Conservation (phyloP, 2,113 vertebrate genomes). For the Brachirus orientalis region DNA sequence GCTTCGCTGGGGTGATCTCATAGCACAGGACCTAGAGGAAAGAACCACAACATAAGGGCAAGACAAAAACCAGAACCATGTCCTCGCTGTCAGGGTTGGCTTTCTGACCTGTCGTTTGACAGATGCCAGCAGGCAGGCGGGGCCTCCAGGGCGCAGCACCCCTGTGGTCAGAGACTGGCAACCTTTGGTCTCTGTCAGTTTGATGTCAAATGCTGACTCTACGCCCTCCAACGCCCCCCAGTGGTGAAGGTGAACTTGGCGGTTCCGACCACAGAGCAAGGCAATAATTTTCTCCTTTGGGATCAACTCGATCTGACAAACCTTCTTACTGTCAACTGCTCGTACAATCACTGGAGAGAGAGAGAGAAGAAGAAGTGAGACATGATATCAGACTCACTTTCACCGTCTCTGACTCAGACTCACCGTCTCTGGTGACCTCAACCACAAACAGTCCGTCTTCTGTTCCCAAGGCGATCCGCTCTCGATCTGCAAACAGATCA, state of each 20-base stretch:
- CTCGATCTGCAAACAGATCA: conserved; percentile 84
- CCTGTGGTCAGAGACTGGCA: conserved; percentile 91
- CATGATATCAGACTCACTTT: background rate
- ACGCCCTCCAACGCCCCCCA: conserved; percentile 92
- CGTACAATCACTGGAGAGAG: conserved; percentile 90
- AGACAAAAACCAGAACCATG: background rate
- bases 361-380: background rate
- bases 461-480: conserved; percentile 91
- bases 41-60: background rate
- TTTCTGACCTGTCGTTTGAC: conserved; percentile 87
- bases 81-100: background rate
- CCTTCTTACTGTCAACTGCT: conserved; percentile 94
- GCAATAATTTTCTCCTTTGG: conserved; percentile 89
- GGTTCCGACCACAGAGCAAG: conserved; percentile 92
- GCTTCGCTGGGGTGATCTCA: conserved; percentile 89
- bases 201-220: conserved; percentile 87
- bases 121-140: conserved; percentile 89
- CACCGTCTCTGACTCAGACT: conserved; percentile 21
- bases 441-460: conserved; percentile 96
- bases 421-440: conserved; percentile 95
- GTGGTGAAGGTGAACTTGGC: conserved; percentile 90
- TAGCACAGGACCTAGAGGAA: conserved; percentile 86
- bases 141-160: conserved; percentile 80
- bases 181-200: conserved; percentile 93
- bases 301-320: conserved; percentile 93